Percentiles rank a stretch among this genome's conserved stretches.
These are phyloP conservation scores for Phlogophora meticulosa DNA, from an alignment of 2,888 invertebrate genomes.

Conservation along the genomic window DNA sequence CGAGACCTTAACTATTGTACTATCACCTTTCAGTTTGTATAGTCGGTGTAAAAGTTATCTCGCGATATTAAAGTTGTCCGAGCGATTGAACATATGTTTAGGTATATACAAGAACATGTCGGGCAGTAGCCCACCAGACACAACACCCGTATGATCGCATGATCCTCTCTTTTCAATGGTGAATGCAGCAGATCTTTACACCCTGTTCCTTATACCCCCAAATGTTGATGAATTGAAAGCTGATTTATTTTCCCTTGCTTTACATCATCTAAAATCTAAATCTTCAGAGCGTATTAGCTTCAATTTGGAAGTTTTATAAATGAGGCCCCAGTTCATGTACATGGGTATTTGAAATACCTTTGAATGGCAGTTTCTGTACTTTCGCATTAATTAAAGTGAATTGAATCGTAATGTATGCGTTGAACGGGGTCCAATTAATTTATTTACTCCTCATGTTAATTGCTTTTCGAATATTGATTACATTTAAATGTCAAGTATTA, in stretches of 20 bases:
- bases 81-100: no score
- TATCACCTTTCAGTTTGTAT: no score
- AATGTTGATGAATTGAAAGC: no score
- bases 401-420: slow-evolving; percentile 14
- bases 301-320: slow-evolving; percentile 51
- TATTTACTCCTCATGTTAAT: slow-evolving; percentile 12
- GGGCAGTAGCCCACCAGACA: no score
- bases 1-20: no score
- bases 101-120: no score
- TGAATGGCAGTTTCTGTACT: slow-evolving; percentile 29
- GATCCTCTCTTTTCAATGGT: no score
- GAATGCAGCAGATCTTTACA: no score
- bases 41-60: no score
- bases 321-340: slow-evolving; percentile 34
- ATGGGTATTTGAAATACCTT: slow-evolving; percentile 34
- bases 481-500: background rate
- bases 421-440: slow-evolving; percentile 32
- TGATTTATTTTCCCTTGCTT: slow-evolving; percentile 2
- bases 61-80: no score
- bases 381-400: slow-evolving; percentile 34
- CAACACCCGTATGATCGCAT: no score
- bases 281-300: slow-evolving; percentile 43
- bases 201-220: no score
- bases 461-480: slow-evolving; percentile 7
- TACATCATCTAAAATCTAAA: slow-evolving; percentile 19